Base-by-base conservation (phyloP, 2,888 invertebrate genomes). In the Caenorhabditis virilis region DNA sequence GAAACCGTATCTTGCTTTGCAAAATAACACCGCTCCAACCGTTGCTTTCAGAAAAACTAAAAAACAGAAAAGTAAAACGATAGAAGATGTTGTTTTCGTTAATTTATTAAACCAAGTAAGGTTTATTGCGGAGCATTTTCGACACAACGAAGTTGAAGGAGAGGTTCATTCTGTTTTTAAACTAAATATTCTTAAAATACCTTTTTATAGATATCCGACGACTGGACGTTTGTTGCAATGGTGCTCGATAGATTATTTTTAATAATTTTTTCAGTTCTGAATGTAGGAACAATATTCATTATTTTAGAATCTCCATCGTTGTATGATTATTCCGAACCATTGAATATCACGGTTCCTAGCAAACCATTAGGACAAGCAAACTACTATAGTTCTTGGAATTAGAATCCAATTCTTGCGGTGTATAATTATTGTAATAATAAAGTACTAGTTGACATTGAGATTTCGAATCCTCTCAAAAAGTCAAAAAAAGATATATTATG, bases 141-240 rank as follows among this genome's bases (percentile, higher is more conserved):
- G 75, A 7, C 76, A 78, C 36, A 76, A 79, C 49, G 78, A 82
- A 45, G 64, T 73, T 27, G 82, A 83, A 55, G 66, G 74, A 27
- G 79, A 81, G 72, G 82, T 81, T 13, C 18, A 42, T 3, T 15
- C 7, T 3, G 3, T n/a, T n/a, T n/a, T n/a, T n/a, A n/a, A n/a
- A n/a, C n/a, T n/a, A n/a, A n/a, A n/a, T n/a, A n/a, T n/a, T n/a
- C n/a, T n/a, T n/a, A n/a, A 38, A 50, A 22, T 50, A 2, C 3
- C 16, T 22, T 22, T 42, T 50, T 69, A 35, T 49, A 81, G 80
- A 75, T 82, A 15, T 77, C 78, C 11, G 79, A 82, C 48, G 82
- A 82, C 39, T 82, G 82, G 82, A 75, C 72, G 0, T 82, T 79
- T 64, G 82, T 83, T 7, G 82, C 82, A 16, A 83, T 80, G 79